These are phyloP conservation scores for Drosophila pachea DNA, from an alignment of 1,140 invertebrate genomes.

Conservation along the genomic window DNA sequence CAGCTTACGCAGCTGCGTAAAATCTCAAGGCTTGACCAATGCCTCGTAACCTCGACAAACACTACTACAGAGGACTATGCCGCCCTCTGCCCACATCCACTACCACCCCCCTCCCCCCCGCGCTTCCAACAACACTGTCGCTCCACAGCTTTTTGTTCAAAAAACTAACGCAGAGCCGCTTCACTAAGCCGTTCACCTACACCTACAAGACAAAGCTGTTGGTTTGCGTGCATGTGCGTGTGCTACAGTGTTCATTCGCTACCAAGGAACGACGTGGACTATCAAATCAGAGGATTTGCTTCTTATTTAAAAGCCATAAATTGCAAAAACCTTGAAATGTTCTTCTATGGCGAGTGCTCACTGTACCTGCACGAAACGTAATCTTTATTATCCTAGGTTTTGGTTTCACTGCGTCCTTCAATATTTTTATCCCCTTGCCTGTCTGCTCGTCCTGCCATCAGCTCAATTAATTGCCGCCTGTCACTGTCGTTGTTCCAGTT, in stretches of 20 bases:
- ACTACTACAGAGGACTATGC: constrained; percentile 5
- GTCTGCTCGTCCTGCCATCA: constrained; percentile 13
- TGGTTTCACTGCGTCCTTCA: constrained; percentile 21
- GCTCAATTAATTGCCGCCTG: constrained; percentile 38
- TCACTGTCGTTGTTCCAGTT: constrained; percentile 31
- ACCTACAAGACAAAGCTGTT: constrained; percentile 25
- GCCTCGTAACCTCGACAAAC: constrained; percentile 47
- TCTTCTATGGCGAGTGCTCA: background rate
- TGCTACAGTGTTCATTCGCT: background rate
- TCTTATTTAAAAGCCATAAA: background rate
- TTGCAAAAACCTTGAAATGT: background rate
- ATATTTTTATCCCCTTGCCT: constrained; percentile 30
- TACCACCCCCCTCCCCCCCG: background rate
- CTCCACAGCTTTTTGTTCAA: background rate
- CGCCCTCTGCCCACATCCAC: background rate
- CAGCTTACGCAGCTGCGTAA: constrained; percentile 72
- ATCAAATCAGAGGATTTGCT: too few relatives aligned
- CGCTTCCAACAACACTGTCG: too few relatives aligned
- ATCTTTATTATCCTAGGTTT: constrained; percentile 33
- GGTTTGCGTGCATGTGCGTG: constrained; percentile 5
- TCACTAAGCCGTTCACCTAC: constrained; percentile 31
- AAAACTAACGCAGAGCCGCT: constrained; percentile 23
- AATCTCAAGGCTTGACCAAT: constrained; percentile 72
- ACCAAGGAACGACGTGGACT: background rate
- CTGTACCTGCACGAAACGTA: constrained; percentile 6